Base-by-base conservation (phyloP, 1,140 invertebrate species). In the Aphelenchoides fujianensis region DNA sequence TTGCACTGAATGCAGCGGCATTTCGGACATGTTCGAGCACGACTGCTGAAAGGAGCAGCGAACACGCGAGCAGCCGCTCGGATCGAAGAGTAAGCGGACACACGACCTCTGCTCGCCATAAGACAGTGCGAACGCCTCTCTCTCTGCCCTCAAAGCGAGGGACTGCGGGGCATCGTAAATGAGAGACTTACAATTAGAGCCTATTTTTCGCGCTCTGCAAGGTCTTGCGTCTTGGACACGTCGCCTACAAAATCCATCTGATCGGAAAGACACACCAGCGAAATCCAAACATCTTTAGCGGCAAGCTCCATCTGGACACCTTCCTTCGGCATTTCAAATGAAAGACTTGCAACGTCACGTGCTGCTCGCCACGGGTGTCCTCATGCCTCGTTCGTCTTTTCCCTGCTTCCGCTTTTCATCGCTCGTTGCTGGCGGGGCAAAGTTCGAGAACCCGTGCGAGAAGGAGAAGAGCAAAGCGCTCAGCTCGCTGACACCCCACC, bases 191-290 rank as follows among this genome's bases (percentile, higher is more conserved):
- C n/a, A n/a, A n/a, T n/a, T n/a, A n/a, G n/a, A n/a, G n/a, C n/a
- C n/a, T n/a, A n/a, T n/a, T n/a, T n/a, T n/a, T n/a, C 95, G 93
- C 85, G 85, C 92, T 96, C 3, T 97, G 95, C 86, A 95, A 97
- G 84, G 97, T 97, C 81, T 96, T 93, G 74, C 97, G 94, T 87
- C 93, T 76, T 94, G 94, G 0, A 92, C 92, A 1, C 92, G 92
- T 88, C 89, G 94, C 0, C 97, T 97, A 85, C 89, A 93, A 68
- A 95, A 97, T 85, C 95, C 98, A n/a, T 88, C 87, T 98, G 74
- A 94, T 97, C 85, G 95, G 95, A 0, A 94, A 97, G 86, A 96
- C 96, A 84, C 95, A 98, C 86, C 98, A 98, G 87, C 97, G 97
- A 88, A 95, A 96, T 84, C 95, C 97, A 84, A 92, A 92, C 5